These are phyloP conservation scores for Tinea trinotella DNA, from an alignment of 2,888 invertebrate species.

Conservation along the genomic window DNA sequence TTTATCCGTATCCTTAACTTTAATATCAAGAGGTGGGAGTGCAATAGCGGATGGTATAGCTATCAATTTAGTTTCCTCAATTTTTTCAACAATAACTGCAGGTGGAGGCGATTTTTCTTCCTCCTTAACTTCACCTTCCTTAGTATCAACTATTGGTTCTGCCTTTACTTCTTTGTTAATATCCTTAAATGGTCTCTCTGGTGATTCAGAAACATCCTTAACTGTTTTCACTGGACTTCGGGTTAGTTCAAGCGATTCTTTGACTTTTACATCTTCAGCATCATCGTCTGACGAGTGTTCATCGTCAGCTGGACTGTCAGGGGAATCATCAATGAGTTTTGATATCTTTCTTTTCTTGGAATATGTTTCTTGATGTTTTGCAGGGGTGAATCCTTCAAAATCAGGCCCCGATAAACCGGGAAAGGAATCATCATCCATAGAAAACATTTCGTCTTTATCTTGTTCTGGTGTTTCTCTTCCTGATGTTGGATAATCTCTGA, in stretches of 20 bases:
- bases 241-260: conserved; percentile 29
- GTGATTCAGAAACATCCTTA: conserved; percentile 33
- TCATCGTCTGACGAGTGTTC: conserved; percentile 69
- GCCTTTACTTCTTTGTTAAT: conserved; percentile 19
- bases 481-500: conserved; percentile 55
- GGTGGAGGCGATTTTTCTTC: not conserved
- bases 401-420: conserved; percentile 66
- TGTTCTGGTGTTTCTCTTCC: conserved; percentile 76
- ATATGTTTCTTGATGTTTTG: conserved; percentile 69
- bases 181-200: conserved; percentile 26
- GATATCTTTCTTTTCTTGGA: conserved; percentile 65
- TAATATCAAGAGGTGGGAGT: not conserved
- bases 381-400: conserved; percentile 71
- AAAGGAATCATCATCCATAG: conserved; percentile 74
- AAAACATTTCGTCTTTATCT: conserved; percentile 74
- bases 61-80: conserved; percentile 11
- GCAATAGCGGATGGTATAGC: conserved; percentile 1
- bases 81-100: conserved; percentile 10
- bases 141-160: conserved; percentile 6
- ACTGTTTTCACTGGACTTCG: conserved; percentile 23
- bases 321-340: conserved; percentile 64
- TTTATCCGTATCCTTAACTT: conserved; percentile 28
- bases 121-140: not conserved
- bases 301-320: conserved; percentile 64
- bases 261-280: conserved; percentile 39